phyloP scores from a whole-genome alignment of 2,113 vertebrate species.

The Orcinus orca region DNA sequence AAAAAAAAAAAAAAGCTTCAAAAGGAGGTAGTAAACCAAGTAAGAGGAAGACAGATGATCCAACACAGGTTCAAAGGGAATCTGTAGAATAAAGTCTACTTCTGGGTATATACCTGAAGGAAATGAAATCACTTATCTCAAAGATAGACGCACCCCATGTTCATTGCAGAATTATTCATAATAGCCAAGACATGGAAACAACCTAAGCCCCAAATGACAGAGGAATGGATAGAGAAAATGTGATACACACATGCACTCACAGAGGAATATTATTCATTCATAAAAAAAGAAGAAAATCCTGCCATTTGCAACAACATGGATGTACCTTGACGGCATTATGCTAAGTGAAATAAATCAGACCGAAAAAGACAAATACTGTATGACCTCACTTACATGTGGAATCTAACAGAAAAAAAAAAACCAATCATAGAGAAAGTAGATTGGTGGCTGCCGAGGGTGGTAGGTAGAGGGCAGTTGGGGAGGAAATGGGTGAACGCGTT shows the following conservation, averaged over 20 bases:
- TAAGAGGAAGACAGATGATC: background rate
- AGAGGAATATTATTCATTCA: background rate
- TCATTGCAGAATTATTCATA: background rate
- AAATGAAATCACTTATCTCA: background rate
- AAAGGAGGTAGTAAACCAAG: background rate
- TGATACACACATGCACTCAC: background rate
- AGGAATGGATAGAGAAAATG: background rate
- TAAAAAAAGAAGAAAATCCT: background rate
- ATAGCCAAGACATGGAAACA: background rate
- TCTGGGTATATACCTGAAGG: background rate
- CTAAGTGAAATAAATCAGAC: background rate
- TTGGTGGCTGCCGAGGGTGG: background rate
- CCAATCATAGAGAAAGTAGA: background rate
- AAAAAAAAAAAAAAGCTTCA: background rate
- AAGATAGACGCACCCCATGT: background rate
- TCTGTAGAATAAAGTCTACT: background rate
- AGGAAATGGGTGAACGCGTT: background rate
- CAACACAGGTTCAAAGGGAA: background rate
- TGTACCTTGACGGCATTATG: background rate
- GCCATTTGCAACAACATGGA: background rate
- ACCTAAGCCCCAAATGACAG: background rate
- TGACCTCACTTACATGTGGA: background rate
- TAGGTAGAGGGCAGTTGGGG: too few relatives aligned
- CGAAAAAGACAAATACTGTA: background rate
- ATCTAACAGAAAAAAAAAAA: background rate